Evolutionary conservation across 1,140 invertebrate species (phyloP).

Genomic region (Psilanteris sp.): DNA sequence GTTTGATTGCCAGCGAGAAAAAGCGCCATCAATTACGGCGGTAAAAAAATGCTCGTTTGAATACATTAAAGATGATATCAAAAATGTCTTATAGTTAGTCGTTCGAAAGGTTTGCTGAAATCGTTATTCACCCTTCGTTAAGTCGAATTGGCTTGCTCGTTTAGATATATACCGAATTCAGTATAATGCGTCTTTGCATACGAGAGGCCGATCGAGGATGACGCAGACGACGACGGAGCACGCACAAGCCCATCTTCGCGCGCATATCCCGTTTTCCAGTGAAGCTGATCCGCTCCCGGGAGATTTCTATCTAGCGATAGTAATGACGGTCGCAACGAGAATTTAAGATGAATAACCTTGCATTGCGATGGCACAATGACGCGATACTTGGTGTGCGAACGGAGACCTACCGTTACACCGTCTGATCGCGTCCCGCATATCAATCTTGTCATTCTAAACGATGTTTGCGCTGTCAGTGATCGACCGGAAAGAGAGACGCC

Average conservation of each 20-base stretch:
- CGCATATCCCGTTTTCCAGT: conserved; percentile 70
- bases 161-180: conserved; percentile 63
- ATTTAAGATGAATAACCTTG: conserved; percentile 80
- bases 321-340: conserved; percentile 77
- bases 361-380: conserved; percentile 79
- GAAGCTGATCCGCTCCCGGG: conserved; percentile 69
- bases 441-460: conserved; percentile 66
- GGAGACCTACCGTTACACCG: conserved; percentile 76
- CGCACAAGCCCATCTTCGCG: conserved; percentile 58
- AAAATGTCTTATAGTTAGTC: conserved; percentile 54
- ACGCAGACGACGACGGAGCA: conserved; percentile 48
- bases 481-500: conserved; percentile 43
- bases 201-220: conserved; percentile 37
- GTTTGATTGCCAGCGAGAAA: conserved; percentile 20
- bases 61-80: conserved; percentile 59
- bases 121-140: conserved; percentile 64
- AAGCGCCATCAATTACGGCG: conserved; percentile 43
- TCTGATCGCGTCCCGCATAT: conserved; percentile 74
- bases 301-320: conserved; percentile 79
- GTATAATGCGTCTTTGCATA: conserved; percentile 60
- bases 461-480: conserved; percentile 51
- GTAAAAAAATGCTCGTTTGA: conserved; percentile 49
- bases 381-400: conserved; percentile 74
- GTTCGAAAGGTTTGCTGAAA: conserved; percentile 55
- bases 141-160: conserved; percentile 56